Evolutionary conservation across 2,888 invertebrate genomes (phyloP).

Genomic region (Syrista parreyssii): DNA sequence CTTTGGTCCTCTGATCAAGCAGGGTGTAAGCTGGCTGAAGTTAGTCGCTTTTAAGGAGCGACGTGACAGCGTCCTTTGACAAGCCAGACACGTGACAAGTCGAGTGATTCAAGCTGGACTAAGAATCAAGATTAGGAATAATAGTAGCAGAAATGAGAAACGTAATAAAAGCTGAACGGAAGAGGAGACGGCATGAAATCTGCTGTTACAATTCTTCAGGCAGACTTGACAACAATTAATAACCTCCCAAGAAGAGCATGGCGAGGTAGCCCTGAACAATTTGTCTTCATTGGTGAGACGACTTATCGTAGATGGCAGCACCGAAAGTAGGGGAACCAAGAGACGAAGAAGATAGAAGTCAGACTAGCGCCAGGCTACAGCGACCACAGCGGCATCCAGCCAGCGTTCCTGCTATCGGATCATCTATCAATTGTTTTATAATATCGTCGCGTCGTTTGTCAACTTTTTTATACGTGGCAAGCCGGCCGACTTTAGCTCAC

Average conservation of each 20-base stretch:
- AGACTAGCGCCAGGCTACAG: not conserved
- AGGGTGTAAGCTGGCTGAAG: too few species aligned
- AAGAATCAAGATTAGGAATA: too few species aligned
- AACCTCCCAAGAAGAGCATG: slow-evolving; percentile 28
- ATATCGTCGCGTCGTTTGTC: slow-evolving; percentile 49
- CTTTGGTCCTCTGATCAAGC: too few species aligned
- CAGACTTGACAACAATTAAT: slow-evolving; percentile 48
- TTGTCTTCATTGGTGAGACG: slow-evolving; percentile 58
- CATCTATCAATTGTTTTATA: slow-evolving; percentile 57
- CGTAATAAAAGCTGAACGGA: too few species aligned
- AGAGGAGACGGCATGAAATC: too few species aligned
- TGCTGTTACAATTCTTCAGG: too few species aligned
- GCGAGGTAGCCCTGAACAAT: slow-evolving; percentile 36
- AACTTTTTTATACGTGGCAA: slow-evolving; percentile 31
- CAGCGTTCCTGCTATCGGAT: slow-evolving; percentile 28
- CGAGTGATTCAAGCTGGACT: too few species aligned
- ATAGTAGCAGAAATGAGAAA: too few species aligned
- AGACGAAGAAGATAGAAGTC: slow-evolving; percentile 16
- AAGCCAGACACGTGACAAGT: too few species aligned
- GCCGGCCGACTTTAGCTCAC: slow-evolving; percentile 2
- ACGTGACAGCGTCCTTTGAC: too few species aligned
- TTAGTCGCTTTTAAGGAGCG: too few species aligned
- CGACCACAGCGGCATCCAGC: slow-evolving; percentile 8
- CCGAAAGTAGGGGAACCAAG: slow-evolving; percentile 19
- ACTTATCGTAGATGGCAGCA: slow-evolving; percentile 43